These are phyloP conservation scores for Cebus imitator DNA, from an alignment of 2,113 vertebrate genomes.

Conservation along the genomic window DNA sequence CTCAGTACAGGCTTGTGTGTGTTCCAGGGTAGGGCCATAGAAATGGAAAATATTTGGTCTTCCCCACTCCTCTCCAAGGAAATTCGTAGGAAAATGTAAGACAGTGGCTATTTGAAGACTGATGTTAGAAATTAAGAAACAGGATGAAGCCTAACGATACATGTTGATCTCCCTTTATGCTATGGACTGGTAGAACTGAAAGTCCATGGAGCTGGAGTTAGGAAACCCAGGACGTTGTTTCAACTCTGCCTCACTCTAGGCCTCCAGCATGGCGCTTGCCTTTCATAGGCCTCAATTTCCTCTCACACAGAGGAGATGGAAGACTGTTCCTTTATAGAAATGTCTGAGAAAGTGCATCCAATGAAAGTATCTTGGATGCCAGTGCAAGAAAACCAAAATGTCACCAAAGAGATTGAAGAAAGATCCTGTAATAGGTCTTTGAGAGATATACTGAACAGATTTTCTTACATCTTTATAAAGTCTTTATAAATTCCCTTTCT, in stretches of 20 bases:
- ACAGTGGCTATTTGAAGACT: background rate
- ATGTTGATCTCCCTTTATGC: background rate
- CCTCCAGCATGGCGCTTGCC: background rate
- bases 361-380: background rate
- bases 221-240: background rate
- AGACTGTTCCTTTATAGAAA: background rate
- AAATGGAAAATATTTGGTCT: background rate
- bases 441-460: background rate
- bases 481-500: background rate
- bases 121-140: background rate
- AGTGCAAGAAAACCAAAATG: background rate
- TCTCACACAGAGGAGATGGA: background rate
- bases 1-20: background rate
- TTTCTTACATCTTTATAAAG: background rate
- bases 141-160: background rate
- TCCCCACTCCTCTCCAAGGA: background rate
- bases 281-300: background rate
- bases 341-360: background rate
- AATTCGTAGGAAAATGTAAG: background rate
- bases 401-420: background rate
- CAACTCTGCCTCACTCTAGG: background rate
- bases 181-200: background rate
- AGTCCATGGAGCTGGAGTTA: background rate
- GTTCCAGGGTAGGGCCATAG: background rate
- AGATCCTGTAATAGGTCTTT: background rate